These are phyloP conservation scores for Camponotus vicinus DNA, from an alignment of 1,140 invertebrate species.

Conservation along the genomic window DNA sequence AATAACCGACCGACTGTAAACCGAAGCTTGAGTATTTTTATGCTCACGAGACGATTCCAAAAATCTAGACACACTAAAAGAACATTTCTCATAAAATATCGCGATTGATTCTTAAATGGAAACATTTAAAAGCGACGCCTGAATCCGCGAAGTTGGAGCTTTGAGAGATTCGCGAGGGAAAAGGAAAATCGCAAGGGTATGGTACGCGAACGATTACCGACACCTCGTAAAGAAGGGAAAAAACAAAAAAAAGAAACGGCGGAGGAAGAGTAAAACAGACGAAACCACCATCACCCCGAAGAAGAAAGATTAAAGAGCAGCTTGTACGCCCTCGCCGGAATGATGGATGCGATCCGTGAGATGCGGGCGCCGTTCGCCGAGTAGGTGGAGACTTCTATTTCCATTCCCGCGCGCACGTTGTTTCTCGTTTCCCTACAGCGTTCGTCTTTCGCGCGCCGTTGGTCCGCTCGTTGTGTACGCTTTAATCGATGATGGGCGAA, in stretches of 20 bases:
- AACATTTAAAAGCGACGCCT: not conserved
- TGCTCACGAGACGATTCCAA: not conserved
- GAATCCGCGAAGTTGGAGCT: not conserved
- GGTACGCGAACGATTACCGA: conserved; percentile 23
- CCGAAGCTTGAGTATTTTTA: conserved; percentile 6
- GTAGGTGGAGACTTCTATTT: conserved; percentile 85
- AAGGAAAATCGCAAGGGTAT: conserved; percentile 19
- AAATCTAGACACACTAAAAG: not conserved
- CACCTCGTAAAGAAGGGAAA: conserved; percentile 39
- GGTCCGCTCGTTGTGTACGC: conserved; percentile 6
- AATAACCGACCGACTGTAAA: conserved; percentile 54
- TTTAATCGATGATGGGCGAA: conserved; percentile 36
- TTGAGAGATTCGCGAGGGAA: not conserved
- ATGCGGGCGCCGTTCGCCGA: conserved; percentile 73
- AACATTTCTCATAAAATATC: not conserved
- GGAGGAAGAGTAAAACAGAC: conserved; percentile 63
- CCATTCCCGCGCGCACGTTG: conserved; percentile 78
- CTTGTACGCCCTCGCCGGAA: conserved; percentile 85
- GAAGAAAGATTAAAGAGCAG: conserved; percentile 85
- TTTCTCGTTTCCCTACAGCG: conserved; percentile 59
- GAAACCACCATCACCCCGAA: conserved; percentile 73
- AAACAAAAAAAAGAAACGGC: not conserved
- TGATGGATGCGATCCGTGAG: conserved; percentile 85
- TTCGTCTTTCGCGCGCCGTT: conserved; percentile 55
- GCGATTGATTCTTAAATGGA: not conserved